Evolutionary conservation across 2,797 vertebrate species (phyloP).

Genomic region (Momotus momota): DNA sequence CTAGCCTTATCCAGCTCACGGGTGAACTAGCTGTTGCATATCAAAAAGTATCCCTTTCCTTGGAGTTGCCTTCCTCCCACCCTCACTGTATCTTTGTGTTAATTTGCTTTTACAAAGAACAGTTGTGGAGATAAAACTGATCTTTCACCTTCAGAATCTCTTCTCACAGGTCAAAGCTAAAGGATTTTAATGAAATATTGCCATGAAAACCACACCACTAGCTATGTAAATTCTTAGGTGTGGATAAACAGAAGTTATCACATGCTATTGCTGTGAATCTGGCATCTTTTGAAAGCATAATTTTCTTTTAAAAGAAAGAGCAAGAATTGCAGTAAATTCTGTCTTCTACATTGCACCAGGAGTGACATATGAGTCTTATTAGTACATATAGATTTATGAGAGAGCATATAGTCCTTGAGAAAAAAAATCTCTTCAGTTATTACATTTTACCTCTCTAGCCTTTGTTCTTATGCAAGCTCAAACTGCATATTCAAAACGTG

Average conservation of each 20-base stretch:
- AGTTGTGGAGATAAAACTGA: not conserved
- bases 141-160: not conserved
- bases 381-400: not conserved
- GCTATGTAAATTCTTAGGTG: not conserved
- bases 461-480: constrained; percentile 40
- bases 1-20: not conserved
- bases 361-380: not conserved
- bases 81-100: not conserved
- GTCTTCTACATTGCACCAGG: not conserved
- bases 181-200: not conserved
- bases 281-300: not conserved
- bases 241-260: not conserved
- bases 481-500: not conserved
- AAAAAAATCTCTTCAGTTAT: constrained; percentile 17
- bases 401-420: not conserved
- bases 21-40: not conserved
- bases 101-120: not conserved
- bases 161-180: not conserved
- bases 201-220: not conserved
- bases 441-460: constrained; percentile 6
- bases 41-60: not conserved
- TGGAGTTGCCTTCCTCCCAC: not conserved
- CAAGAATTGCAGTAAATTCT: not conserved
- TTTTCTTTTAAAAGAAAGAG: constrained; percentile 1
- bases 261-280: not conserved